Conservation (phyloP, 2,888 invertebrate genomes). For the Marasmarcha lunaedactyla region DNA sequence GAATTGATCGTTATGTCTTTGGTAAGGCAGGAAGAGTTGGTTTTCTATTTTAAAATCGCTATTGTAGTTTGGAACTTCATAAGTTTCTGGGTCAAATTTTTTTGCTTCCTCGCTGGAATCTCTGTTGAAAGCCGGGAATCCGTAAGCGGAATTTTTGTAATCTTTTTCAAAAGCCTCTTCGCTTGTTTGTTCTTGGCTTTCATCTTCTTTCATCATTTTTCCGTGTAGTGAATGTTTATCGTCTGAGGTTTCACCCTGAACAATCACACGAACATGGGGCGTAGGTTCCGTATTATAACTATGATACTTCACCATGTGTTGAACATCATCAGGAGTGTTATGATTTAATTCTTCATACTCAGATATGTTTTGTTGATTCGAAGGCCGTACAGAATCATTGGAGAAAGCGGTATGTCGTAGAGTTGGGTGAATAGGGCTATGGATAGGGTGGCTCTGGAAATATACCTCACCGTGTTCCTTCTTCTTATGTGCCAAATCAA, state of each 20-base stretch:
- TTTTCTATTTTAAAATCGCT: slow-evolving; percentile 33
- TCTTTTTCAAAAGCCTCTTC: slow-evolving; percentile 60
- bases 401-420: too few species aligned
- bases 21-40: slow-evolving; percentile 45
- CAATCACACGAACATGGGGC: slow-evolving; percentile 36
- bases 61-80: slow-evolving; percentile 32
- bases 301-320: too few species aligned
- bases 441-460: too few species aligned
- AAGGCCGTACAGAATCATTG: too few species aligned
- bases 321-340: slow-evolving; percentile 17
- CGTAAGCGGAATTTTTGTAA: slow-evolving; percentile 51
- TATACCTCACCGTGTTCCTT: too few species aligned
- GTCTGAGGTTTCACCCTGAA: slow-evolving; percentile 42
- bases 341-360: background rate
- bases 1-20: slow-evolving; percentile 38
- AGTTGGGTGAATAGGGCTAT: too few species aligned
- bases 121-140: slow-evolving; percentile 45
- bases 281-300: slow-evolving; percentile 19
- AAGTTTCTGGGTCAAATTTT: slow-evolving; percentile 42
- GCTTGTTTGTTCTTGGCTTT: slow-evolving; percentile 43
- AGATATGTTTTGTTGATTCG: too few species aligned
- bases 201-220: slow-evolving; percentile 34
- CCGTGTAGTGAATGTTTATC: slow-evolving; percentile 35
- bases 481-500: too few species aligned
- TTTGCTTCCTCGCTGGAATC: slow-evolving; percentile 39